A percentile compares a stretch with the other conserved stretches of the same genome.
Conservation (phyloP, 1,140 invertebrate genomes). For the Cataglyphis hispanica region DNA sequence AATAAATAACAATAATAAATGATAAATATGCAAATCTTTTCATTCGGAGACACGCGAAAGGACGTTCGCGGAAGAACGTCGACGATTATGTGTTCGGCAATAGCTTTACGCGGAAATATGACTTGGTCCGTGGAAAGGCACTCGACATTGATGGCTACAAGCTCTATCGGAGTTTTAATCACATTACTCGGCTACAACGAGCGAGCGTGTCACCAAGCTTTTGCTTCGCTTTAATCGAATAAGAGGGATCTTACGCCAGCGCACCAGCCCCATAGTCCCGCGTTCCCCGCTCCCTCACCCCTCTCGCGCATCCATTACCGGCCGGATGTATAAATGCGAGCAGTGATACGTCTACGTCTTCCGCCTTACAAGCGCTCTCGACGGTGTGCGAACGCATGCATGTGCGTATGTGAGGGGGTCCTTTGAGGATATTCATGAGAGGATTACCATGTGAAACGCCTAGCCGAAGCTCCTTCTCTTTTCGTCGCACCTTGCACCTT, state of each 20-base stretch:
- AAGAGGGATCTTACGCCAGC: slow-evolving; percentile 64
- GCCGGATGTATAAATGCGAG: slow-evolving; percentile 61
- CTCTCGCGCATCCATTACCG: slow-evolving; percentile 31
- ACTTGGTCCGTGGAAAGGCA: slow-evolving; percentile 40
- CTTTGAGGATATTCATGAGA: slow-evolving; percentile 79
- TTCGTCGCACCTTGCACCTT: slow-evolving; percentile 59
- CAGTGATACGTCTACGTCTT: slow-evolving; percentile 64
- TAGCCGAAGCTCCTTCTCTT: slow-evolving; percentile 71
- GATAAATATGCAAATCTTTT: background rate
- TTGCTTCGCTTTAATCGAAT: slow-evolving; percentile 74
- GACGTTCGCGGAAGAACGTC: background rate
- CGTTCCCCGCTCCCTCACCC: background rate
- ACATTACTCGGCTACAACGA: slow-evolving; percentile 67
- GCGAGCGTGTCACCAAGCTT: slow-evolving; percentile 72
- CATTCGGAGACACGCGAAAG: background rate
- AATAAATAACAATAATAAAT: background rate
- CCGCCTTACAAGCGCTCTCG: slow-evolving; percentile 32
- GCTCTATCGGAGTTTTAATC: slow-evolving; percentile 74
- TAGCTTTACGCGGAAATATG: slow-evolving; percentile 47
- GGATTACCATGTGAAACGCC: slow-evolving; percentile 79
- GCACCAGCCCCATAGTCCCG: slow-evolving; percentile 21
- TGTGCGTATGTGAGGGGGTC: slow-evolving; percentile 46
- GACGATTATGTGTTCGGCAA: background rate
- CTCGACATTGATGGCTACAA: slow-evolving; percentile 69
- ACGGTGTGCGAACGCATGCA: slow-evolving; percentile 37